These are phyloP conservation scores for Galago senegalensis DNA, from an alignment of 2,797 vertebrate species.

Conservation along the genomic window DNA sequence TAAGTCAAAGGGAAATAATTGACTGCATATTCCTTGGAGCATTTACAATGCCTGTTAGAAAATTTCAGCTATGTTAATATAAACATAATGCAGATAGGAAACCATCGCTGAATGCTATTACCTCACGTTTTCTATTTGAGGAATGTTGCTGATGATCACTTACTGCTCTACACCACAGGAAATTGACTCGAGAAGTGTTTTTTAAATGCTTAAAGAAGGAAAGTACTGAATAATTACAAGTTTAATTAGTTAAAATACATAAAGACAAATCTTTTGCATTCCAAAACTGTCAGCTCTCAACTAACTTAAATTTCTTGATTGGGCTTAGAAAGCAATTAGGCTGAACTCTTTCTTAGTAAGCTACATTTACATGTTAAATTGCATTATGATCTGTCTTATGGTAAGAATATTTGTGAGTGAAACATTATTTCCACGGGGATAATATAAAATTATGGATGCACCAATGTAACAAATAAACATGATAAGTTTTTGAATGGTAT, in stretches of 20 bases:
- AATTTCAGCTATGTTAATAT: slow-evolving; percentile 62
- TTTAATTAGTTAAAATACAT: slow-evolving; percentile 81
- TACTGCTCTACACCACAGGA: slow-evolving; percentile 59
- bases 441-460: slow-evolving; percentile 6
- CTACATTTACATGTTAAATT: slow-evolving; percentile 70
- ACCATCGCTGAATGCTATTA: slow-evolving; percentile 45
- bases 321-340: slow-evolving; percentile 71
- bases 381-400: slow-evolving; percentile 51
- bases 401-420: slow-evolving; percentile 60
- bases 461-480: slow-evolving; percentile 24
- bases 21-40: not conserved
- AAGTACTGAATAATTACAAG: slow-evolving; percentile 79
- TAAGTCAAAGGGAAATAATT: slow-evolving; percentile 17
- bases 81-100: slow-evolving; percentile 61
- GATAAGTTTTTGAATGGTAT: not conserved
- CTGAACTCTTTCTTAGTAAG: slow-evolving; percentile 64
- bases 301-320: slow-evolving; percentile 79
- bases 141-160: slow-evolving; percentile 70
- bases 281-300: slow-evolving; percentile 73
- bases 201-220: slow-evolving; percentile 66
- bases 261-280: slow-evolving; percentile 79
- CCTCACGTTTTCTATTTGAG: slow-evolving; percentile 66
- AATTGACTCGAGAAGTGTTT: slow-evolving; percentile 70
- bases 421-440: slow-evolving; percentile 25
- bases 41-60: slow-evolving; percentile 37